Conservation (phyloP, 2,888 invertebrate species). For the Arctia plantaginis region DNA sequence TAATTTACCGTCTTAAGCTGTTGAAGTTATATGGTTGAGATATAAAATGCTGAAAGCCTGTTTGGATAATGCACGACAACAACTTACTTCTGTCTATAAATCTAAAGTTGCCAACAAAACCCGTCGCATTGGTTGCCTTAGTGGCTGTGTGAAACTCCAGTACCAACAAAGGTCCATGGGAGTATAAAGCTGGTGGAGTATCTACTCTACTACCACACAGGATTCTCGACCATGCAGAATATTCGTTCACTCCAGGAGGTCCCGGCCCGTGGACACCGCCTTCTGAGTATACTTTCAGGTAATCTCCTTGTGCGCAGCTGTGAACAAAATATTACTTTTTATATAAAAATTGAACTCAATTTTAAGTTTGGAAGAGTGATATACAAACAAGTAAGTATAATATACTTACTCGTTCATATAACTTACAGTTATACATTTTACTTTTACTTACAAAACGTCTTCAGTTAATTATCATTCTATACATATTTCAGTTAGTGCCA, state of each 20-base stretch:
- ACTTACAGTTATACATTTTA: too few species aligned
- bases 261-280: constrained; percentile 89
- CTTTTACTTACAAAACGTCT: background rate
- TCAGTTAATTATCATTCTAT: background rate
- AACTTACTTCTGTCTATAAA: constrained; percentile 92
- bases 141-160: constrained; percentile 90
- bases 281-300: constrained; percentile 92
- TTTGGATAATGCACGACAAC: too few species aligned
- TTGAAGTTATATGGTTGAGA: background rate
- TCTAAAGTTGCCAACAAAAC: constrained; percentile 91
- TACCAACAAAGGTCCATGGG: constrained; percentile 90
- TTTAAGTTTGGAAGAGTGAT: background rate
- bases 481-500: background rate
- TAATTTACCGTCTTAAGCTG: background rate
- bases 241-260: constrained; percentile 91
- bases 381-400: background rate
- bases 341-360: background rate
- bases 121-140: constrained; percentile 85
- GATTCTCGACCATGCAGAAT: constrained; percentile 91
- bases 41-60: too few species aligned
- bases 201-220: constrained; percentile 91
- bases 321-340: background rate
- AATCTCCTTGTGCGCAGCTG: constrained; percentile 92
- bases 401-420: background rate
- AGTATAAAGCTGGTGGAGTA: constrained; percentile 91